Base-by-base conservation (phyloP, 1,140 invertebrate genomes). In the Arion vulgaris region DNA sequence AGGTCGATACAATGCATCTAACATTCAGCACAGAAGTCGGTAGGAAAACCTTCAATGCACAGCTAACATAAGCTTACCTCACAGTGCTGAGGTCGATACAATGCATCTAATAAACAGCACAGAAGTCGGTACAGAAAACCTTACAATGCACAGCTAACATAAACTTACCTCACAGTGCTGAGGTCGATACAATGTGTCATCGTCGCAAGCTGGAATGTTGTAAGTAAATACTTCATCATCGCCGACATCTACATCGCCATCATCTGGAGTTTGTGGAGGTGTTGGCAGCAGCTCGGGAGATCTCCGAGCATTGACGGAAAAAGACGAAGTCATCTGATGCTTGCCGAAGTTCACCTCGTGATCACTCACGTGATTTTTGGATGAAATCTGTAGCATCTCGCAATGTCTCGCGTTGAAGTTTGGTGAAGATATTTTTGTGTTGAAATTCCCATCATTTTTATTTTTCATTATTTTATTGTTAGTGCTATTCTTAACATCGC, bases 161-260 rank as follows among this genome's bases (percentile, higher is more conserved):
- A 7, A 15, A 45, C 15, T 45, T 45, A 45, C 41, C 41, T 45
- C 5, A 45, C 53, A 57, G 23, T 9, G 9, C 53, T 57, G 53
- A 4, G 53, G 26, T 57, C 15, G 26, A 23, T 19, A 57, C 53
- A 15, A 15, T 5, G 15, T 19, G 53, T 57, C 53, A 2, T 45
- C 41, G n/a, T 49, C 45, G 23, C 71, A 5, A 1, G 36, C 32
- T 0, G 23, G 17, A n/a, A 26, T 11, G 23, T 17, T 45, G 41
- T 39, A 73, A 2, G 38, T 73, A 23, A 73, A 73, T 39, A 73
- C 71, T 41, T 73, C 71, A 39, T 73, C 71, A 45, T 73, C 71
- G 4, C 11, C 71, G 5, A 32, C 38, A 73, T 39, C 71, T 39
- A 5, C 71, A 41, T 73, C 36, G 4, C 23, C 71, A 32, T 73